These are phyloP conservation scores for Vanacampus margaritifer DNA, from an alignment of 2,113 vertebrate species.

Conservation along the genomic window DNA sequence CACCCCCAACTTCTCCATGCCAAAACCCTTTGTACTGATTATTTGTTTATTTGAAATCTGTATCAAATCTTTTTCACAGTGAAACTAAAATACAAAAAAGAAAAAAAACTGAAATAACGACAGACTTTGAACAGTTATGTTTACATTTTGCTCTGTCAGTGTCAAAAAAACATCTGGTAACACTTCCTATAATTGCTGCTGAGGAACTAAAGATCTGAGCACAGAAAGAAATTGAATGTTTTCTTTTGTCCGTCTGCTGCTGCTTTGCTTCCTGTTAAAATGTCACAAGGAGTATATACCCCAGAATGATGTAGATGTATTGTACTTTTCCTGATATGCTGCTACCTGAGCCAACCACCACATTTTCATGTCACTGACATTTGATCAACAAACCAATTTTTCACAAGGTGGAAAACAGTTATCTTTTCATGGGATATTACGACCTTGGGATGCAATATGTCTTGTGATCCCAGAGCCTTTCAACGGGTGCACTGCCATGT, in stretches of 20 bases:
- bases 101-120: neutral
- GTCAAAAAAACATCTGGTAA: constrained; percentile 65
- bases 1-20: too few relatives aligned
- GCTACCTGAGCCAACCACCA: too few relatives aligned
- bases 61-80: constrained; percentile 15
- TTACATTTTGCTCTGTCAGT: constrained; percentile 44
- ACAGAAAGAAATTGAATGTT: constrained; percentile 65
- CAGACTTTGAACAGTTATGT: constrained; percentile 51
- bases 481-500: too few relatives aligned
- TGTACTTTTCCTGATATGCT: too few relatives aligned
- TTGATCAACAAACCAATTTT: too few relatives aligned
- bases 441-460: too few relatives aligned
- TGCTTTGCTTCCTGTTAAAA: constrained; percentile 51
- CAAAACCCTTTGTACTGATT: too few relatives aligned
- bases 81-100: neutral
- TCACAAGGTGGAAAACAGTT: too few relatives aligned
- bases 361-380: too few relatives aligned
- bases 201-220: constrained; percentile 65
- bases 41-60: constrained; percentile 7
- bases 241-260: constrained; percentile 54
- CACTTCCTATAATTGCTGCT: constrained; percentile 71
- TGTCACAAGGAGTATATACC: constrained; percentile 4
- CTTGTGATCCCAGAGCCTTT: too few relatives aligned
- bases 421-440: too few relatives aligned
- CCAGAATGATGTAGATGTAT: too few relatives aligned